Evolutionary conservation across 2,113 vertebrate genomes (phyloP).

Genomic region (Reinhardtius hippoglossoides): DNA sequence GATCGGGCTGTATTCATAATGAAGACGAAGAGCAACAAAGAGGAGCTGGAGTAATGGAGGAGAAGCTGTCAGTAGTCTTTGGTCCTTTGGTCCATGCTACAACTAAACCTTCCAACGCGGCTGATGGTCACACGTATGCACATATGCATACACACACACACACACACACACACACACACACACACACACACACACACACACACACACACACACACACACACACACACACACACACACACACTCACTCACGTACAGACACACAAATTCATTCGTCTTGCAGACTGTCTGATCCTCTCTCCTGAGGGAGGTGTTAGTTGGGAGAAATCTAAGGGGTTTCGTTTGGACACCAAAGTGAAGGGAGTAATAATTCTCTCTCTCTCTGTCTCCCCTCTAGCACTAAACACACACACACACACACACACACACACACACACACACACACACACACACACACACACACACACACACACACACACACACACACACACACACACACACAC

Average conservation of each 20-base stretch:
- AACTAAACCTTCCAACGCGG: constrained; percentile 43
- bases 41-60: constrained; percentile 47
- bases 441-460: constrained; percentile 26
- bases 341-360: constrained; percentile 66
- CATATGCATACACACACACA: constrained; percentile 10
- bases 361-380: constrained; percentile 56
- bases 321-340: constrained; percentile 64
- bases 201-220: constrained; percentile 27
- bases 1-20: constrained; percentile 50
- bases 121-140: constrained; percentile 29
- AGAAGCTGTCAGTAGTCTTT: constrained; percentile 44
- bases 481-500: constrained; percentile 26
- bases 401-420: constrained; percentile 16
- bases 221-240: constrained; percentile 24
- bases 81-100: constrained; percentile 34
- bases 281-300: constrained; percentile 72
- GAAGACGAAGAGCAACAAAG: constrained; percentile 59
- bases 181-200: constrained; percentile 1
- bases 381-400: constrained; percentile 2
- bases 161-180: constrained; percentile 26
- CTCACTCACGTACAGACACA: constrained; percentile 6
- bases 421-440: constrained; percentile 24
- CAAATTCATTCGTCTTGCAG: constrained; percentile 59
- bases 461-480: constrained; percentile 27
- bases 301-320: constrained; percentile 70